Evolutionary conservation across 2,113 vertebrate genomes (phyloP).

Genomic region (Psittacara wagleri): DNA sequence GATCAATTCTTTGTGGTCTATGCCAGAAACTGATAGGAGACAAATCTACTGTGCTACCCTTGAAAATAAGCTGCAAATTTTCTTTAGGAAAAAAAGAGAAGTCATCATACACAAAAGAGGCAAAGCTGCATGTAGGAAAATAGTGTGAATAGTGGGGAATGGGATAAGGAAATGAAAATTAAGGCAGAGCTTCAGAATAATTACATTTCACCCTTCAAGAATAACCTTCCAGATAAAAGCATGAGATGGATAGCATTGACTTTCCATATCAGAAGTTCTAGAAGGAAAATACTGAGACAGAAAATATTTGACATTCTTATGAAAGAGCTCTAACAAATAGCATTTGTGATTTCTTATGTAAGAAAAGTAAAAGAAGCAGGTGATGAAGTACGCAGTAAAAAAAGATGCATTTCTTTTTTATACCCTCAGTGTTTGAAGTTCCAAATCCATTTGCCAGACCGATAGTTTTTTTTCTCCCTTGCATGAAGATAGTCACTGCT

Average conservation of each 20-base stretch:
- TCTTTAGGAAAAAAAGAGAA: background rate
- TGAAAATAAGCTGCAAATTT: background rate
- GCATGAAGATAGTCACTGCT: background rate
- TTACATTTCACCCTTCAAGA: background rate
- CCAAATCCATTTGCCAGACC: background rate
- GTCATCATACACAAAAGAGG: background rate
- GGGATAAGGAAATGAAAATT: background rate
- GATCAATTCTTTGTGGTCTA: background rate
- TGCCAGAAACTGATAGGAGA: background rate
- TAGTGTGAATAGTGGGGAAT: background rate
- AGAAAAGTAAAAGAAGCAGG: background rate
- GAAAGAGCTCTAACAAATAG: background rate
- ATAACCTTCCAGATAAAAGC: background rate
- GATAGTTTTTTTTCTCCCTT: background rate
- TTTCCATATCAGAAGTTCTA: background rate
- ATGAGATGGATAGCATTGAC: background rate
- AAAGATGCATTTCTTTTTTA: background rate
- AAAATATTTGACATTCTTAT: background rate
- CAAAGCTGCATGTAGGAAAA: background rate
- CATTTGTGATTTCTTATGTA: background rate
- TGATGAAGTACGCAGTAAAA: background rate
- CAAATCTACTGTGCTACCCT: background rate
- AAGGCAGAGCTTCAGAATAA: background rate
- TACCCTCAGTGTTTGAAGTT: background rate
- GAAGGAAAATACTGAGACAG: background rate